Conservation (phyloP, 2,888 invertebrate species). For the Vandiemenella viatica region DNA sequence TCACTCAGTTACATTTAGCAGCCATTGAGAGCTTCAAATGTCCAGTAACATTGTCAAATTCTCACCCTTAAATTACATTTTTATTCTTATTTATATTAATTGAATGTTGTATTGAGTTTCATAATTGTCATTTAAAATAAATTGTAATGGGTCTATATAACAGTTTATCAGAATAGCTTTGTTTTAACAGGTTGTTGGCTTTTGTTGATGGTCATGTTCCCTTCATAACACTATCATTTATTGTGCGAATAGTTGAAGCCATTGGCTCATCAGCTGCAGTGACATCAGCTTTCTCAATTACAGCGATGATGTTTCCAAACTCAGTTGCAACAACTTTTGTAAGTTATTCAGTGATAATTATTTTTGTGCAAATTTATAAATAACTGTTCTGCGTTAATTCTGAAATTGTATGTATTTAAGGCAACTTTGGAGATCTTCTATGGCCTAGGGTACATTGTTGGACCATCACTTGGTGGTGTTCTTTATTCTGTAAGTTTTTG, state of each 20-base stretch:
- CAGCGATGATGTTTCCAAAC: constrained; percentile 33
- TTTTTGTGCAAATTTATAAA: not conserved
- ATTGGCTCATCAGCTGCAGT: constrained; percentile 28
- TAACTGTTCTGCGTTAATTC: not conserved
- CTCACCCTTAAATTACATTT: too few species aligned
- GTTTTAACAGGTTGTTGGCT: constrained; percentile 22
- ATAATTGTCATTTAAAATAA: not conserved
- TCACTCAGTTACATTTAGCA: too few species aligned
- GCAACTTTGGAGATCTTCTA: constrained; percentile 28
- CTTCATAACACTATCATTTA: constrained; percentile 31
- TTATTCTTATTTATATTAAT: not conserved
- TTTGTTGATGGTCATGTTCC: constrained; percentile 19
- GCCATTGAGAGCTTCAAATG: too few species aligned
- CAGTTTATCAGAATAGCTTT: not conserved
- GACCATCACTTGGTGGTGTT: constrained; percentile 26
- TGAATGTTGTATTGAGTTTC: not conserved
- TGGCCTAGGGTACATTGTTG: constrained; percentile 28
- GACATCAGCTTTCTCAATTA: constrained; percentile 32
- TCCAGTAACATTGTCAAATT: too few species aligned
- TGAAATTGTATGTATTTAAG: constrained; percentile 15
- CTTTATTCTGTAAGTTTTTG: constrained; percentile 23
- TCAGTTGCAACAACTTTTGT: constrained; percentile 35
- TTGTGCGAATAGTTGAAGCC: constrained; percentile 31
- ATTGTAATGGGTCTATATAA: not conserved
- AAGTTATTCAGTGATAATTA: constrained; percentile 20